Evolutionary conservation across 2,113 vertebrate species (phyloP).

Genomic region (Nanorana parkeri): DNA sequence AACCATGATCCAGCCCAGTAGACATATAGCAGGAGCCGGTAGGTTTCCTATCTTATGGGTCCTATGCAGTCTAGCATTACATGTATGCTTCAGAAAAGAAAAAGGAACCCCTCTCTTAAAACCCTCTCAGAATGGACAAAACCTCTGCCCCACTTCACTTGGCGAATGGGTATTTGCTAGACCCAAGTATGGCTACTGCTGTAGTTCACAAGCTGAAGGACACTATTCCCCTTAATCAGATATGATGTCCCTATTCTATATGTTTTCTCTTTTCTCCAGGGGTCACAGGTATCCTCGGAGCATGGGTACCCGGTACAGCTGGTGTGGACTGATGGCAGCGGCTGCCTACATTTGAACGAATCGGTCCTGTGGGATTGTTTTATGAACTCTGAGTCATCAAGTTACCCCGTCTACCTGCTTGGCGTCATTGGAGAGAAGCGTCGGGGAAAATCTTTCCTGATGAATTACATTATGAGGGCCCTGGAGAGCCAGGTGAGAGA

Average conservation of each 20-base stretch:
- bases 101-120: no score
- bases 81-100: no score
- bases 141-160: no score
- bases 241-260: background rate
- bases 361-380: slow-evolving; percentile 63
- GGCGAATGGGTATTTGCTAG: no score
- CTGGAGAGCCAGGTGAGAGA: slow-evolving; percentile 53
- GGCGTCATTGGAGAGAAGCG: slow-evolving; percentile 67
- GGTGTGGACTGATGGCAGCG: slow-evolving; percentile 56
- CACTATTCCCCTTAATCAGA: no score
- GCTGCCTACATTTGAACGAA: slow-evolving; percentile 59
- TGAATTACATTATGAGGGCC: slow-evolving; percentile 63
- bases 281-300: background rate
- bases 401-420: slow-evolving; percentile 63
- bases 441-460: slow-evolving; percentile 66
- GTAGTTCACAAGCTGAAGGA: no score
- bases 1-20: no score
- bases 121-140: no score
- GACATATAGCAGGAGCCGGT: no score
- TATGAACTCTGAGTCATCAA: slow-evolving; percentile 60
- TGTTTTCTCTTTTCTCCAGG: background rate
- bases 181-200: no score
- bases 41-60: no score
- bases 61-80: no score
- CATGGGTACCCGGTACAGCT: slow-evolving; percentile 59